Evolutionary conservation across 2,888 invertebrate genomes (phyloP), one percentile per base, ranked within the genome.

Genomic region (Ophioninae sp.): DNA sequence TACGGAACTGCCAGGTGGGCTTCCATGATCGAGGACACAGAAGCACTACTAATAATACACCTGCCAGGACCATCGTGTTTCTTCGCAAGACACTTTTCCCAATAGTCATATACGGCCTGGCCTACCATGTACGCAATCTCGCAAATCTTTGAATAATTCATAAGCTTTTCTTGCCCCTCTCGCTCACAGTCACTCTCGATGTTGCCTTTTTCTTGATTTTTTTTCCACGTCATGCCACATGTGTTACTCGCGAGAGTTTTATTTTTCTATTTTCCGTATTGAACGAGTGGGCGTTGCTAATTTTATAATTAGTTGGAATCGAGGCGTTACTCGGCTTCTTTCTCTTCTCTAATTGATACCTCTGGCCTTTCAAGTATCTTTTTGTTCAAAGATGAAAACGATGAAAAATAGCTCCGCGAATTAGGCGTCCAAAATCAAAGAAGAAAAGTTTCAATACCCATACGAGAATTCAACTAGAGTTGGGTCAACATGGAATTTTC

Each of bases 101-200:
- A n/a, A 79, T 67, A 64, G 20, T 75, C 70, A 50, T 67, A 68
- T 72, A 64, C 64, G 59, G 20, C 13, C 30, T 5, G 17, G 57
- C n/a, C 44, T 44, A 64, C 68, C 39, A 69, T 39, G 8, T n/a
- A 61, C 20, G 30, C 56, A 30, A 62, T 72, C 62, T 67, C 68
- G 62, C 37, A 17, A 64, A 73, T 59, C 50, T 30, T 30, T 80
- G 73, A 76, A 83, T 83, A 83, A 83, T 76, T 79, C 70, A 83
- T 79, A 50, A 56, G 41, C 62, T 61, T 41, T 41, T 59, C 37
- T 10, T 23, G 62, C 57, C 20, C 56, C 50, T 41, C 39, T 20
- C 41, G 37, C 65, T 17, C 50, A 44, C 64, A 44, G 44, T 6
- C 17, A 20, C 17, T 64, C 57, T 70, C 72, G 59, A 44, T 65